phyloP scores from a whole-genome alignment of 2,797 vertebrate genomes.

The Manis crassicaudata region DNA sequence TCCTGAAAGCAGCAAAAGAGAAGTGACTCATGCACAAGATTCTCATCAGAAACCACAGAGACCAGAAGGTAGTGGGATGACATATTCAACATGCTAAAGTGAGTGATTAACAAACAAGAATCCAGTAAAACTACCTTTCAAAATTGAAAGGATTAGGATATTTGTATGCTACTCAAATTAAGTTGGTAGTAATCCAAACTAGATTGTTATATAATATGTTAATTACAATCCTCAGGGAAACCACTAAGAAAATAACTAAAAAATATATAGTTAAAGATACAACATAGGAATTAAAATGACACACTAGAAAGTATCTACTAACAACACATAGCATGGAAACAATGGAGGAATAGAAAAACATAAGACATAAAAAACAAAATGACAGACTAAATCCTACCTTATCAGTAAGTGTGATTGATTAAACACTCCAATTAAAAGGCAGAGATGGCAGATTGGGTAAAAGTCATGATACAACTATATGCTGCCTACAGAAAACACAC shows the following conservation, averaged over 20 bases:
- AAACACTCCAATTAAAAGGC: neutral
- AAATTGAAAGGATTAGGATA: neutral
- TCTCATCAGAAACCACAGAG: neutral
- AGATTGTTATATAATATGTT: neutral
- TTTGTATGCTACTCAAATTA: neutral
- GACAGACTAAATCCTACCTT: neutral
- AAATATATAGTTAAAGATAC: neutral
- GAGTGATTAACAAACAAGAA: neutral
- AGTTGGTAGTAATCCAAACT: neutral
- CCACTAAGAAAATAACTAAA: conserved; percentile 10
- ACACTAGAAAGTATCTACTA: neutral
- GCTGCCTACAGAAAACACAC: neutral
- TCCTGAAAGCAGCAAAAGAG: neutral
- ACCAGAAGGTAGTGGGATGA: neutral
- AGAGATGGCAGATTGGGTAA: neutral
- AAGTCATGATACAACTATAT: neutral
- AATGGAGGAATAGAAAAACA: neutral
- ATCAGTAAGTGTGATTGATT: neutral
- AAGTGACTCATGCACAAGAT: neutral
- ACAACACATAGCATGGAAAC: neutral
- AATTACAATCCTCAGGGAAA: conserved; percentile 5
- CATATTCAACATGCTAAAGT: neutral
- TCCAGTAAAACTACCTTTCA: neutral
- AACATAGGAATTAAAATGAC: neutral
- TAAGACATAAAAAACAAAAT: neutral